Conservation (phyloP, 1,140 invertebrate species). For the Calephelis virginiensis region DNA sequence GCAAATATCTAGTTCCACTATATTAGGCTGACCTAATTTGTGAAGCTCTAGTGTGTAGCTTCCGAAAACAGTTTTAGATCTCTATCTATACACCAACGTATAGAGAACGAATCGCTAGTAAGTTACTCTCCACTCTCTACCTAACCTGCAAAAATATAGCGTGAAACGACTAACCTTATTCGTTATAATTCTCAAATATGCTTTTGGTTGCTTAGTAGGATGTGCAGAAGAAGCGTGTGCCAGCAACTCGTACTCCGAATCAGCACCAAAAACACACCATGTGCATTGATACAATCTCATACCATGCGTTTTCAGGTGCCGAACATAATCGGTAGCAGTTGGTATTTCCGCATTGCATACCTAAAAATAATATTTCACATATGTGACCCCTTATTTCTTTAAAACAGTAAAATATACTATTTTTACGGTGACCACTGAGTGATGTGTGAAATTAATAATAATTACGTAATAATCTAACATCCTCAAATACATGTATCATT, state of each 20-base stretch:
- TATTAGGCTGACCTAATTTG: too few relatives aligned
- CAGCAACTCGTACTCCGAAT: constrained; percentile 77
- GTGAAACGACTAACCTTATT: constrained; percentile 44
- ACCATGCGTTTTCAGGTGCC: constrained; percentile 56
- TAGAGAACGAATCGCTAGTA: too few relatives aligned
- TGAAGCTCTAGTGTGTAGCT: too few relatives aligned
- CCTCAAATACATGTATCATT: too few relatives aligned
- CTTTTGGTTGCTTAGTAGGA: constrained; percentile 73
- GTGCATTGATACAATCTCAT: constrained; percentile 64
- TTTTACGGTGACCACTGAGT: too few relatives aligned
- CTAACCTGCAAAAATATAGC: constrained; percentile 4
- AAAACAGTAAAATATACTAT: too few relatives aligned
- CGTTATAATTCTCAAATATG: constrained; percentile 57
- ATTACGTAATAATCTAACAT: too few relatives aligned
- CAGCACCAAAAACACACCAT: constrained; percentile 59
- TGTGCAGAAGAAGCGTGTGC: constrained; percentile 80
- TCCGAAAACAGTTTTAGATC: too few relatives aligned
- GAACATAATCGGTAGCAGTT: constrained; percentile 35
- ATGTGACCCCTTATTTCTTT: too few relatives aligned
- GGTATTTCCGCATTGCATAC: constrained; percentile 29
- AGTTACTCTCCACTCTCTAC: background rate
- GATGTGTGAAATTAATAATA: too few relatives aligned
- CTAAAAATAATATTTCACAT: constrained; percentile 34
- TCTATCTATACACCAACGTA: background rate
- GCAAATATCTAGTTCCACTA: too few relatives aligned